Conservation (phyloP, 1,140 invertebrate genomes). For the Plutomurus gul region DNA sequence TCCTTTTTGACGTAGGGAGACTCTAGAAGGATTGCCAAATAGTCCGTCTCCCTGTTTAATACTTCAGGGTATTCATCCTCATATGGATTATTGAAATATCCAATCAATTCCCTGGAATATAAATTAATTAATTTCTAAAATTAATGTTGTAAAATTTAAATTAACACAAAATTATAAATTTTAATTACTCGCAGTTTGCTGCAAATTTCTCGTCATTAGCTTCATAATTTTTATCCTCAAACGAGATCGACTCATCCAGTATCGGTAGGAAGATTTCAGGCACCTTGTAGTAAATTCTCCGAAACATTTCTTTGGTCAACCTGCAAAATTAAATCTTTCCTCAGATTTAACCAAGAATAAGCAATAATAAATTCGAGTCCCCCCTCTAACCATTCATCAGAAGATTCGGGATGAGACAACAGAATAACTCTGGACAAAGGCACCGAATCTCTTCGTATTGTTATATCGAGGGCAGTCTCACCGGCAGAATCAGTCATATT, state of each 20-base stretch:
- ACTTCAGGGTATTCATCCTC: not conserved
- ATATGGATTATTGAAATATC: not conserved
- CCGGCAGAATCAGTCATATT: not conserved
- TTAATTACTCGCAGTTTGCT: not conserved
- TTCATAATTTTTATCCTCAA: slow-evolving; percentile 33
- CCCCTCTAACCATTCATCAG: slow-evolving; percentile 17
- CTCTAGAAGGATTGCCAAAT: slow-evolving; percentile 1
- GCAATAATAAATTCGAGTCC: no score
- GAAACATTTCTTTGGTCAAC: not conserved
- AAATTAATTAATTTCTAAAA: no score
- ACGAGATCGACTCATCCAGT: not conserved
- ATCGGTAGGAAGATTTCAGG: slow-evolving; percentile 12
- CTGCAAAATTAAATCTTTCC: no score
- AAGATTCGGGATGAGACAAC: not conserved
- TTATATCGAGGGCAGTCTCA: slow-evolving; percentile 21
- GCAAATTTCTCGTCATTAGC: slow-evolving; percentile 19
- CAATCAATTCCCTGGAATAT: not conserved
- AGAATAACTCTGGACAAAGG: not conserved
- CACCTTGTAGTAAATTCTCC: slow-evolving; percentile 31
- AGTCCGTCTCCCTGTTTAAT: not conserved
- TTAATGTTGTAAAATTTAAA: not conserved
- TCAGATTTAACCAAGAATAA: no score
- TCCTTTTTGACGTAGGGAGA: not conserved
- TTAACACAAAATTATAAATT: not conserved
- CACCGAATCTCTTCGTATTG: not conserved